A percentile compares a stretch with the other conserved stretches of the same genome.
Conservation (phyloP, 2,113 vertebrate species). For the Patagioenas fasciata region DNA sequence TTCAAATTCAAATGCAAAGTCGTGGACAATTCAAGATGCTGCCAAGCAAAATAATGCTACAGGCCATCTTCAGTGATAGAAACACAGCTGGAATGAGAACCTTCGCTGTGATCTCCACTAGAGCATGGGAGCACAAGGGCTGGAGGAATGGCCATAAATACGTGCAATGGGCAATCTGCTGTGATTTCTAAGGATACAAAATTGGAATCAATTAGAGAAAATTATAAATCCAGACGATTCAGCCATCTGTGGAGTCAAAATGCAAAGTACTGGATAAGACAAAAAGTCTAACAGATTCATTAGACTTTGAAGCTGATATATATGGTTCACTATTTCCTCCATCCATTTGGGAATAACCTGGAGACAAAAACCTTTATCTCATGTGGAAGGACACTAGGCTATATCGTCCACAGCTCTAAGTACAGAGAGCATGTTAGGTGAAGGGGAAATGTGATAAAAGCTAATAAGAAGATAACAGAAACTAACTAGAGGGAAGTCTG, state of each 20-base stretch:
- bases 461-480: background rate
- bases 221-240: constrained; percentile 16
- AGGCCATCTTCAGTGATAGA: constrained; percentile 21
- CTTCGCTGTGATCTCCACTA: constrained; percentile 7
- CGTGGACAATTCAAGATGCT: background rate
- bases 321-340: background rate
- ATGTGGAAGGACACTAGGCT: background rate
- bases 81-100: constrained; percentile 38
- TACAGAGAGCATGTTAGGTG: background rate
- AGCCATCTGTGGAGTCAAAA: constrained; percentile 35
- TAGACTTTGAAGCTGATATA: background rate
- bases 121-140: background rate
- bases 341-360: background rate
- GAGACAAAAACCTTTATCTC: constrained; percentile 16
- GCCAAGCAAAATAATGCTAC: constrained; percentile 1
- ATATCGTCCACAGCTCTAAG: background rate
- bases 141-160: constrained; percentile 1
- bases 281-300: background rate
- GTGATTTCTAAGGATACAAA: background rate
- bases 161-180: background rate
- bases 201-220: constrained; percentile 22
- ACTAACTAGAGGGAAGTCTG: background rate
- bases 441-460: background rate
- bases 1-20: constrained; percentile 6
- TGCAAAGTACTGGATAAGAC: background rate